A percentile compares a stretch with the other conserved stretches of the same genome.
Evolutionary conservation across 2,113 vertebrate genomes (phyloP).

Genomic region (Neogobius melanostomus): DNA sequence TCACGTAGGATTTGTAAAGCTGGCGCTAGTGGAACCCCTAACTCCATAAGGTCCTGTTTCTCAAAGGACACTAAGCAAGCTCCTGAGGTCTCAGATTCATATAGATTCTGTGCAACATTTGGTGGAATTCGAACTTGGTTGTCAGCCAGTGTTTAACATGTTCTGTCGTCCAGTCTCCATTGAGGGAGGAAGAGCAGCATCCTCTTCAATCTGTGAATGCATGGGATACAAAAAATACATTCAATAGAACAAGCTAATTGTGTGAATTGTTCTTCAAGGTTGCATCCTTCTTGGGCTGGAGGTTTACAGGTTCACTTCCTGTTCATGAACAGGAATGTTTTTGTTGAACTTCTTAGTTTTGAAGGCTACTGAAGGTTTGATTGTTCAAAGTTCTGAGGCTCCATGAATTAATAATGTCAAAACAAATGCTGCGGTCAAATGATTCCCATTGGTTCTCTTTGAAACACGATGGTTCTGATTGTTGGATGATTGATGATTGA

Average conservation of each 20-base stretch:
- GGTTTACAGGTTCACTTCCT: constrained; percentile 7
- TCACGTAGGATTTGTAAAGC: constrained; percentile 62
- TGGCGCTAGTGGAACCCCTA: constrained; percentile 68
- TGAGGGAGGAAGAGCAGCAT: constrained; percentile 40
- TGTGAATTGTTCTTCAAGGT: neutral
- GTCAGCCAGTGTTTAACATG: constrained; percentile 72
- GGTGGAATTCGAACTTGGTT: constrained; percentile 54
- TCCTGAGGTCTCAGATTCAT: constrained; percentile 73
- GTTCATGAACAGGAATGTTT: too few species aligned
- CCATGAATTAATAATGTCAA: too few species aligned
- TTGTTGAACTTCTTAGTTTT: too few species aligned
- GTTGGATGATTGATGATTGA: too few species aligned
- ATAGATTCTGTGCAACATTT: constrained; percentile 62
- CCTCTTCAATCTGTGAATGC: constrained; percentile 21
- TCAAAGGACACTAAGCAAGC: constrained; percentile 57
- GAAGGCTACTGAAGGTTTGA: too few species aligned
- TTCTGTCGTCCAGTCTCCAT: constrained; percentile 75
- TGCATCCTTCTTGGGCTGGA: neutral
- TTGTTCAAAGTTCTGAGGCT: too few species aligned
- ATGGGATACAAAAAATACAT: neutral
- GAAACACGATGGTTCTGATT: too few species aligned
- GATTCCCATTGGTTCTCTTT: too few species aligned
- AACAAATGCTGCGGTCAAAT: too few species aligned
- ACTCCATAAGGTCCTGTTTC: constrained; percentile 61
- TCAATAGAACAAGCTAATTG: neutral